Base-by-base conservation (phyloP, 2,888 invertebrate genomes). In the Diadegma fenestrale region DNA sequence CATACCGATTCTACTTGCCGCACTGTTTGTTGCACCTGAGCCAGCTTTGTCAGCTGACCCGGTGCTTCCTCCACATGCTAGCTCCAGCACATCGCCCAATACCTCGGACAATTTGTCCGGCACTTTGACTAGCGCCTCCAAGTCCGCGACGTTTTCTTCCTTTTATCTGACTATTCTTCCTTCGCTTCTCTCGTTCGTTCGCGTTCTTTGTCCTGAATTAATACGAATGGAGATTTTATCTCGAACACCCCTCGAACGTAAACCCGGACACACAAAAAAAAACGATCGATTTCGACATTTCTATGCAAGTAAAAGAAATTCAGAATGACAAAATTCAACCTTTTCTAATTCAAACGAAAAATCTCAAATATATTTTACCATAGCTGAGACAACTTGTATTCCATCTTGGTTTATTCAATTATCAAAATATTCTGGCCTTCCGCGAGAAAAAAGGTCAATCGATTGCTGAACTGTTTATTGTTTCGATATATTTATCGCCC, bases 31-130 rank as follows among this genome's bases (percentile, higher is more conserved):
- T 41, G 76, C 66, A 45, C 77, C 79, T 33, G 82, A 80, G 43
- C 85, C 79, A 26, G 81, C 77, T 64, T 84, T 80, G 2, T 79
- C 69, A n/a, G 73, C 82, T 71, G 82, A 66, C 75, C 84, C 87
- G 84, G 80, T 87, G 77, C 89, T 88, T 78, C 91, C 90, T 68
- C 92, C 90, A 89, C 92, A 92, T 90, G 92, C 93, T 91, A 93
- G 86, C 89, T 93, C 93, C 92, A 93, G 89, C 81, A 93, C 92
- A 91, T 93, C 93, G 81, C 92, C 93, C 77, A 93, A 88, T 17
- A 93, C 92, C 87, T 93, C 93, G 87, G 93, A 93, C 90, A 93
- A 88, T 88, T 93, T 93, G 88, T 93, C 93, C 90, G 93, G 92
- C 91, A 93, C 93, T 91, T 93, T 93, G 92, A 92, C 91, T 92